Evolutionary conservation across 1,140 invertebrate genomes (phyloP).

Genomic region (Stegodyphus mimosarum): DNA sequence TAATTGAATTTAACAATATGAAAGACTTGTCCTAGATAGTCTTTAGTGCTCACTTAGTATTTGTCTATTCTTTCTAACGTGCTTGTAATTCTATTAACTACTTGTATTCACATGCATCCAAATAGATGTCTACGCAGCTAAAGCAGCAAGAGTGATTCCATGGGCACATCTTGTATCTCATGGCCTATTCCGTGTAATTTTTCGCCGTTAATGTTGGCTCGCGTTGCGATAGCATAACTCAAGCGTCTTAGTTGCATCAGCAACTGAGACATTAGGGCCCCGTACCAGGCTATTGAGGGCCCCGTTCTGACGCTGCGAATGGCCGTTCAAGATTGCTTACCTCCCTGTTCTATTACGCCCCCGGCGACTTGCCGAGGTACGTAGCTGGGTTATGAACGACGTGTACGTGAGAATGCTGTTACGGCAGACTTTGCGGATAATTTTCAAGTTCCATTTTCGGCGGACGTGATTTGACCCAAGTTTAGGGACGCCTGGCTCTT

Average conservation of each 20-base stretch:
- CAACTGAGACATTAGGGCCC: slow-evolving; percentile 32
- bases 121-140: neutral
- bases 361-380: slow-evolving; percentile 25
- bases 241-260: slow-evolving; percentile 40
- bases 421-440: slow-evolving; percentile 51
- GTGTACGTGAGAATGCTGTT: slow-evolving; percentile 45
- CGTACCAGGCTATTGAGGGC: slow-evolving; percentile 27
- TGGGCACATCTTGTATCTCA: neutral
- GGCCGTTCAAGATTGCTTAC: slow-evolving; percentile 17
- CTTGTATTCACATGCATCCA: too few species aligned
- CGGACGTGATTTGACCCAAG: slow-evolving; percentile 53
- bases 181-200: slow-evolving; percentile 37
- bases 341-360: slow-evolving; percentile 42
- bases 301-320: neutral
- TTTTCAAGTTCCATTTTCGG: slow-evolving; percentile 61
- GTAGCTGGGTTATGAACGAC: slow-evolving; percentile 35
- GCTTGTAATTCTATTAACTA: too few species aligned
- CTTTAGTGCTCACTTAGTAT: too few species aligned
- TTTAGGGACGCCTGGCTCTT: slow-evolving; percentile 22
- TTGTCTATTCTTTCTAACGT: too few species aligned
- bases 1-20: too few species aligned
- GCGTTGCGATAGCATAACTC: slow-evolving; percentile 27
- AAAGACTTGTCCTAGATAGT: too few species aligned
- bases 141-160: neutral
- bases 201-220: slow-evolving; percentile 23